Percentiles rank a stretch among this genome's conserved stretches.
These are phyloP conservation scores for Cottus gobio DNA, from an alignment of 2,113 vertebrate genomes.

Conservation along the genomic window DNA sequence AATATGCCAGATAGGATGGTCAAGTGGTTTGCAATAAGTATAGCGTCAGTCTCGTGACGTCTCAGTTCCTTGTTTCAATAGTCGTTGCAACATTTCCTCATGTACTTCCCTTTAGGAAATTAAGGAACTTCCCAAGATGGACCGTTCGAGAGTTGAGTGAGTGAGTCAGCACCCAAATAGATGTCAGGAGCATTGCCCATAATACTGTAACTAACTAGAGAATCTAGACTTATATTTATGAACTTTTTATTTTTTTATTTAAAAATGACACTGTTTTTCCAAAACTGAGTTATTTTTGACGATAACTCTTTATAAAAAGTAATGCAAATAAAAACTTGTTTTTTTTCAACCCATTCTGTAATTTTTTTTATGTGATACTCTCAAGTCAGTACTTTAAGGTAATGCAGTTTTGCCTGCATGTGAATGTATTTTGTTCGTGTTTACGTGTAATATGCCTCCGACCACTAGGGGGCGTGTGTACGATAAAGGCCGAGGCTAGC, in stretches of 20 bases:
- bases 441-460: neutral
- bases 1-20: neutral
- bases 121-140: slow-evolving; percentile 10
- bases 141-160: neutral
- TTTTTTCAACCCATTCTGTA: neutral
- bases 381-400: neutral
- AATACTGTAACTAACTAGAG: neutral
- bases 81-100: slow-evolving; percentile 25
- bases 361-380: neutral
- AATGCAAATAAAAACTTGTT: neutral
- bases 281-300: neutral
- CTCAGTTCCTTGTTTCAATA: slow-evolving; percentile 5
- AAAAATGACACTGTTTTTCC: neutral
- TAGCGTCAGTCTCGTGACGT: neutral
- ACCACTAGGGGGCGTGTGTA: neutral
- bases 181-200: neutral
- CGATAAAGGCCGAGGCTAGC: neutral
- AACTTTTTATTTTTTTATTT: neutral
- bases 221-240: neutral
- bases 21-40: neutral
- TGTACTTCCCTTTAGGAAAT: slow-evolving; percentile 18
- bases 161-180: slow-evolving; percentile 4
- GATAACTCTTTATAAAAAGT: neutral
- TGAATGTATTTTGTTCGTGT: neutral
- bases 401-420: too few species aligned